Evolutionary conservation across 1,140 invertebrate genomes (phyloP).

Genomic region (Bombus impatiens): DNA sequence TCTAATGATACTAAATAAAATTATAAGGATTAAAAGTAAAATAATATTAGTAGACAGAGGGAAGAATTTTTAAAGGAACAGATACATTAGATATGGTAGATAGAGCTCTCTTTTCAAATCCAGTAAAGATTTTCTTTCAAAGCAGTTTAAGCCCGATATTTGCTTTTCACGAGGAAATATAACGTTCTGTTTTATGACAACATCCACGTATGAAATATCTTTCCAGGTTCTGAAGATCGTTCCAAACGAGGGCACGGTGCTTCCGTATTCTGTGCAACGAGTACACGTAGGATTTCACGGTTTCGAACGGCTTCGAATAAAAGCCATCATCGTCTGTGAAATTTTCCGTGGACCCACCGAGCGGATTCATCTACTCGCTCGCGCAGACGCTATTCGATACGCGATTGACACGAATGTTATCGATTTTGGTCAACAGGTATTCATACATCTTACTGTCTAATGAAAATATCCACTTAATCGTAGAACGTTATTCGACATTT

Average conservation of each 20-base stretch:
- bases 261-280: constrained; percentile 74
- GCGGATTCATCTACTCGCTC: constrained; percentile 71
- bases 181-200: neutral
- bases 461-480: neutral
- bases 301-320: constrained; percentile 62
- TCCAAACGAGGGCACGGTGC: constrained; percentile 74
- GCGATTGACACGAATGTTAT: constrained; percentile 71
- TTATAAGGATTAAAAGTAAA: neutral
- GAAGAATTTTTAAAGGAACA: neutral
- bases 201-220: neutral
- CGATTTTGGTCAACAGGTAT: constrained; percentile 78
- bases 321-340: constrained; percentile 70
- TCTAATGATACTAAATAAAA: neutral
- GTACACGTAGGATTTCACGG: constrained; percentile 76
- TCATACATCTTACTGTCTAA: neutral
- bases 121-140: neutral
- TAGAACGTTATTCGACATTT: neutral
- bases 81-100: no score
- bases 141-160: neutral
- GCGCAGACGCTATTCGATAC: constrained; percentile 73
- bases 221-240: constrained; percentile 72
- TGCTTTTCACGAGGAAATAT: neutral
- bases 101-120: neutral
- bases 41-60: neutral
- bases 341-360: constrained; percentile 76